Conservation (phyloP, 92 coral and sea anemone genomes). For the Umimayanthus kanabou region DNA sequence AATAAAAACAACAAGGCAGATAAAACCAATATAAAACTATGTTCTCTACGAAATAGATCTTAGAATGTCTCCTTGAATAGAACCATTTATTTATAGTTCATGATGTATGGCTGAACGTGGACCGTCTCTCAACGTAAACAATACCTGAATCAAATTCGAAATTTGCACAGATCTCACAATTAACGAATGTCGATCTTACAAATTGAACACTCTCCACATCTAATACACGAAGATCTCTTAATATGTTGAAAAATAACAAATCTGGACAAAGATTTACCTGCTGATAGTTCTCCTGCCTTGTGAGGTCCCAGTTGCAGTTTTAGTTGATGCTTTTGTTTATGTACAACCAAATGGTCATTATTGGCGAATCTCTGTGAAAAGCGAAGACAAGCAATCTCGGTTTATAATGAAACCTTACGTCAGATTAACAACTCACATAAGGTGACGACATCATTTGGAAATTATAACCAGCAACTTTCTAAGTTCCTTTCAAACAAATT, state of each 20-base stretch:
- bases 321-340: slow-evolving; percentile 95
- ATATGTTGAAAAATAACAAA: background rate
- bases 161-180: background rate
- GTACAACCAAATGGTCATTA: slow-evolving; percentile 95
- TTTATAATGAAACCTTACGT: slow-evolving; percentile 90
- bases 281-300: slow-evolving; percentile 72
- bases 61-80: background rate
- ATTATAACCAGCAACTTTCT: slow-evolving; percentile 79
- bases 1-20: background rate
- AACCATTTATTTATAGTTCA: background rate
- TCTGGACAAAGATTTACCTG: slow-evolving; percentile 33
- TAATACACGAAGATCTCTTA: background rate
- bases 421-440: slow-evolving; percentile 56
- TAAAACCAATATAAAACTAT: background rate
- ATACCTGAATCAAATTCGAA: no score
- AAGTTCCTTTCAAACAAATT: slow-evolving; percentile 74
- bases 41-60: background rate
- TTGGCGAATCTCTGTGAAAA: slow-evolving; percentile 90
- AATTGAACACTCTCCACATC: background rate
- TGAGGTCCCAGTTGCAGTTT: slow-evolving; percentile 77
- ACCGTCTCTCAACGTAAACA: background rate
- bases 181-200: no score
- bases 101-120: background rate
- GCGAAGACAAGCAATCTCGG: slow-evolving; percentile 40
- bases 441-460: slow-evolving; percentile 99